Evolutionary conservation across 1,140 invertebrate species (phyloP).

Genomic region (Octopus bimaculoides): DNA sequence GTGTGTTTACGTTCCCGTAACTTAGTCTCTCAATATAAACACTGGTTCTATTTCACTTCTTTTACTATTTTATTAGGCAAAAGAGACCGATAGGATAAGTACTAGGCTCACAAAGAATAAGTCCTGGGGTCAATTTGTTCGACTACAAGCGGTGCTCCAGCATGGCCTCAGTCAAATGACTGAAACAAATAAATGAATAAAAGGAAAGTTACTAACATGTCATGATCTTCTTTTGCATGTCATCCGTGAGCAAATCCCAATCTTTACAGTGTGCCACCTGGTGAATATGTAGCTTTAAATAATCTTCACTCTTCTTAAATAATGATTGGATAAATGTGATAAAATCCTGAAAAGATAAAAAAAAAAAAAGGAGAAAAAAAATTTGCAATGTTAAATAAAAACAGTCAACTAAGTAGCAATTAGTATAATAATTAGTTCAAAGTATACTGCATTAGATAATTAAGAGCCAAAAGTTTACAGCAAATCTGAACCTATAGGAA

Average conservation of each 20-base stretch:
- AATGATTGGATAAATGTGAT: slow-evolving; percentile 24
- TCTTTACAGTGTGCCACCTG: slow-evolving; percentile 28
- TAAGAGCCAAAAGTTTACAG: no score
- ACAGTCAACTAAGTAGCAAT: no score
- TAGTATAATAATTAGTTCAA: no score
- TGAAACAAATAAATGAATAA: not conserved
- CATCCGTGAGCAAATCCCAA: slow-evolving; percentile 29
- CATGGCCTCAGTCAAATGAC: not conserved
- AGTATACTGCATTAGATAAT: no score
- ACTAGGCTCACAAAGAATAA: not conserved
- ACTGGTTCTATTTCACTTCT: not conserved
- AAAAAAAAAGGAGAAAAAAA: not conserved
- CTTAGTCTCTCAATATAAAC: not conserved
- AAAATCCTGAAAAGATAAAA: slow-evolving; percentile 22
- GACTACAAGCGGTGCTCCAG: not conserved
- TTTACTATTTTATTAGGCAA: not conserved
- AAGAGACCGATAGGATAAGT: not conserved
- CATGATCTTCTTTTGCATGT: slow-evolving; percentile 28
- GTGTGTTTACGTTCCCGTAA: no score
- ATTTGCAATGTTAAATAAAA: no score
- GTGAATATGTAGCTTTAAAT: slow-evolving; percentile 33
- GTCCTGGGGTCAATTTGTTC: not conserved
- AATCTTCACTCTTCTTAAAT: slow-evolving; percentile 31
- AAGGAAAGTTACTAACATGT: slow-evolving; percentile 17
- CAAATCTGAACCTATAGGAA: no score